Base-by-base conservation (phyloP, 2,888 invertebrate genomes). In the Limulus polyphemus region DNA sequence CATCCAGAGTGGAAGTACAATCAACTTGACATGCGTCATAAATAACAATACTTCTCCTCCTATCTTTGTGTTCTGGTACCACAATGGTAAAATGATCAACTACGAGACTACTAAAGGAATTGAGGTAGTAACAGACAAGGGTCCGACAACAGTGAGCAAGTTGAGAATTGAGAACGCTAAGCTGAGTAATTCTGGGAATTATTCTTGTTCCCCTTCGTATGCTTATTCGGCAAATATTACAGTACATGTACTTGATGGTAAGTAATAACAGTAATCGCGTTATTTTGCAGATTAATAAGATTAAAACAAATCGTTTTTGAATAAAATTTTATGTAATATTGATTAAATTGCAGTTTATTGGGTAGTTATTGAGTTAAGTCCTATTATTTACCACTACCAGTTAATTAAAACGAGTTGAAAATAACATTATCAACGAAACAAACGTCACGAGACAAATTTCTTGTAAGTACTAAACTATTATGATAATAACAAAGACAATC, bases 31-130 rank as follows among this genome's bases (percentile, higher is more conserved):
- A 77, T 93, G 92, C 81, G 86, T 90, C 72, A 90, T 92, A 79
- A 87, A 88, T 12, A 82, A 90, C 88, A 90, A 90, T 76, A 90
- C 91, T 61, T 88, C 86, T 74, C 90, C 90, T 70, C 90, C 91
- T 69, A 90, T 90, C 79, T 92, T 90, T 81, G 90, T 92, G 75
- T 90, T 90, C 81, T 92, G 91, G 92, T 91, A 88, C 80, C 91
- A 91, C 81, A 90, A 92, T 80, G 87, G 87, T 78, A 85, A 87
- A 75, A 90, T 91, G 86, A 89, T 92, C 80, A 92, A 91, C 82
- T 90, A 65, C 55, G 90, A 90, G 79, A 61, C 65, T 4, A 62
- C 63, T 72, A 83, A 90, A 73, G 90, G 90, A 57, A 88, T 90
- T 74, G 88, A 87, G 74, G 90, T 91, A 74, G 86, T 86, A 77